These are phyloP conservation scores for Periophthalmodon schlosseri DNA, from an alignment of 2,113 vertebrate genomes.

Conservation along the genomic window DNA sequence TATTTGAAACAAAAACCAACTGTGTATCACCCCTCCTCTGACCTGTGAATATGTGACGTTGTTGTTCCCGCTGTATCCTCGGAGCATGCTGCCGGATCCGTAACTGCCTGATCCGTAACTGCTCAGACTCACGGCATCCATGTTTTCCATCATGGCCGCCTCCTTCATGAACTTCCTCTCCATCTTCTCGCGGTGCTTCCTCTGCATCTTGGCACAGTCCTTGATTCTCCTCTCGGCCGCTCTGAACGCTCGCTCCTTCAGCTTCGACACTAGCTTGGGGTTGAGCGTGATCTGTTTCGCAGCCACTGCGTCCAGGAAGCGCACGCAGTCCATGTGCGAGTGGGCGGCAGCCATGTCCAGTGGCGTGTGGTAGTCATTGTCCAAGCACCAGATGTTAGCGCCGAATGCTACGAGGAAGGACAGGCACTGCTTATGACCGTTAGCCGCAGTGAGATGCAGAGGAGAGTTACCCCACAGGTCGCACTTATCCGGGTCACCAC, in stretches of 20 bases:
- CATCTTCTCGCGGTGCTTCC: slow-evolving; percentile 89
- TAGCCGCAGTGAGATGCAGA: slow-evolving; percentile 92
- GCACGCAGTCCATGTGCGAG: slow-evolving; percentile 94
- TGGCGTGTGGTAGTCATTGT: slow-evolving; percentile 97
- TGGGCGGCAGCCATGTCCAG: slow-evolving; percentile 97
- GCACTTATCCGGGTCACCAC: slow-evolving; percentile 95
- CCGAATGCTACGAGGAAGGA: slow-evolving; percentile 97
- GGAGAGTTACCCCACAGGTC: slow-evolving; percentile 99
- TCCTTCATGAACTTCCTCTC: slow-evolving; percentile 90
- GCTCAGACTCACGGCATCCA: slow-evolving; percentile 90
- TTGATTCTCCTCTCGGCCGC: slow-evolving; percentile 89
- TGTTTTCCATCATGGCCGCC: slow-evolving; percentile 79
- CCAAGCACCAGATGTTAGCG: slow-evolving; percentile 98
- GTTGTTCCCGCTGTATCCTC: slow-evolving; percentile 82
- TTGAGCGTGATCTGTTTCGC: slow-evolving; percentile 93
- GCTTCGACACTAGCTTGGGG: slow-evolving; percentile 89
- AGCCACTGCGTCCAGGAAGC: slow-evolving; percentile 93
- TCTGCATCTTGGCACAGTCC: slow-evolving; percentile 90
- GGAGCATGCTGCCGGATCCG: slow-evolving; percentile 79
- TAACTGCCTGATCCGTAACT: slow-evolving; percentile 87
- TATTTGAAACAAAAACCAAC: too few relatives aligned
- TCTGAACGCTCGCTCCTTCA: slow-evolving; percentile 91
- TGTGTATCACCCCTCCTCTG: neutral
- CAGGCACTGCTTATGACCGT: slow-evolving; percentile 92
- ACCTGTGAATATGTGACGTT: slow-evolving; percentile 93